phyloP scores from a whole-genome alignment of 1,140 invertebrate species.

The Eulimnadia texana region DNA sequence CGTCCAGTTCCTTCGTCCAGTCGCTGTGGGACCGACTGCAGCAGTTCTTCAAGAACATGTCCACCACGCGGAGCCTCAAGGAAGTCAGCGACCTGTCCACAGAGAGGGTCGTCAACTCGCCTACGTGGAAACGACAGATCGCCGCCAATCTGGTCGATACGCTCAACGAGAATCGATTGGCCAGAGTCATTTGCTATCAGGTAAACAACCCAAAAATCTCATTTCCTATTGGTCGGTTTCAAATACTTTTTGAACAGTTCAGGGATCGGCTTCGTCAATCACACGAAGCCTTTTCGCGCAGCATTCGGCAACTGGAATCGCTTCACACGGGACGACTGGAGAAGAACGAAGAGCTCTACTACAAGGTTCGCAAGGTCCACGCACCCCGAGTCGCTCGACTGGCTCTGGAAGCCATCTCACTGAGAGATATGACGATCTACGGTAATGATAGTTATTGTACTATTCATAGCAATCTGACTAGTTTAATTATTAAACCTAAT shows the following conservation, averaged over 20 bases:
- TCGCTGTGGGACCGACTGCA: constrained; percentile 61
- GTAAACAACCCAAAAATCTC: too few relatives aligned
- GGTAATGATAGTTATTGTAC: constrained; percentile 26
- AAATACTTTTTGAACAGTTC: constrained; percentile 28
- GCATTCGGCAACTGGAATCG: constrained; percentile 49
- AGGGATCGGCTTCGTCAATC: constrained; percentile 47
- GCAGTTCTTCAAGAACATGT: constrained; percentile 39
- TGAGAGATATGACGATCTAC: constrained; percentile 58
- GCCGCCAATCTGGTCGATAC: constrained; percentile 56
- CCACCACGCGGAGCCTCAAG: constrained; percentile 16
- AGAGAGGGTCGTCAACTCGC: background rate
- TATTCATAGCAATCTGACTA: too few relatives aligned
- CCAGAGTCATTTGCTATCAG: constrained; percentile 61
- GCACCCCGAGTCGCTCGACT: constrained; percentile 65
- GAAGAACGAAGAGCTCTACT: constrained; percentile 64
- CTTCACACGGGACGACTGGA: constrained; percentile 56
- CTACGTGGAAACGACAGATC: constrained; percentile 53
- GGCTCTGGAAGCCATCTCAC: constrained; percentile 70
- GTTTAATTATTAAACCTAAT: too few relatives aligned
- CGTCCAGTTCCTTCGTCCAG: constrained; percentile 56
- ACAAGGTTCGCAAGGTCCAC: constrained; percentile 58
- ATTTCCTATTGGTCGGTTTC: background rate
- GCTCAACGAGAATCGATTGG: constrained; percentile 51
- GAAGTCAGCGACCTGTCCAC: background rate
- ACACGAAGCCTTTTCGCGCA: constrained; percentile 50